Evolutionary conservation across 2,888 invertebrate species (phyloP).

Genomic region (Cantharis flavilabris): DNA sequence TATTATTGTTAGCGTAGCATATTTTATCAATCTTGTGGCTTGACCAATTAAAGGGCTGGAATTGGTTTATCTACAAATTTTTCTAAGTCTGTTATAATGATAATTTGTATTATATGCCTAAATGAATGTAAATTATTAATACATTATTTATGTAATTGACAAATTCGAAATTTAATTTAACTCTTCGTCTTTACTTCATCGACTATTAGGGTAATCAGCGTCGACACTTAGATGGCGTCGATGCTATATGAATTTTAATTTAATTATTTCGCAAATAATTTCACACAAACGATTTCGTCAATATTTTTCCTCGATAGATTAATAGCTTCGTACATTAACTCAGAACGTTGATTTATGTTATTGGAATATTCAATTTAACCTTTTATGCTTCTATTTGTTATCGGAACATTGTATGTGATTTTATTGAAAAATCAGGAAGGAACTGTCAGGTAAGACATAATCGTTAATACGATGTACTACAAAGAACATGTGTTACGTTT

Average conservation of each 20-base stretch:
- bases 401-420: not conserved
- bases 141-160: constrained; percentile 37
- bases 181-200: not conserved
- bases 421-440: not conserved
- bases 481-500: not conserved
- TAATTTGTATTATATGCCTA: not conserved
- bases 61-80: constrained; percentile 17
- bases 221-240: not conserved
- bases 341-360: not conserved
- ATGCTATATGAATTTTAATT: not conserved
- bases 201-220: not conserved
- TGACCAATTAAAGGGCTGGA: constrained; percentile 31
- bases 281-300: not conserved
- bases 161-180: not conserved
- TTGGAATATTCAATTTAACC: not conserved
- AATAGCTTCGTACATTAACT: not conserved
- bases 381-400: not conserved
- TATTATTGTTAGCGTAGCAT: not conserved
- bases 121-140: constrained; percentile 30
- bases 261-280: not conserved
- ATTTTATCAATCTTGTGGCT: constrained; percentile 7
- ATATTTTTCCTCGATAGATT: not conserved
- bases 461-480: not conserved
- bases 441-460: not conserved
- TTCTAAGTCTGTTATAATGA: not conserved